A percentile compares a stretch with the other conserved stretches of the same genome.
These are phyloP conservation scores for Coronaproctus castanopsis DNA, from an alignment of 2,888 invertebrate species.

Conservation along the genomic window DNA sequence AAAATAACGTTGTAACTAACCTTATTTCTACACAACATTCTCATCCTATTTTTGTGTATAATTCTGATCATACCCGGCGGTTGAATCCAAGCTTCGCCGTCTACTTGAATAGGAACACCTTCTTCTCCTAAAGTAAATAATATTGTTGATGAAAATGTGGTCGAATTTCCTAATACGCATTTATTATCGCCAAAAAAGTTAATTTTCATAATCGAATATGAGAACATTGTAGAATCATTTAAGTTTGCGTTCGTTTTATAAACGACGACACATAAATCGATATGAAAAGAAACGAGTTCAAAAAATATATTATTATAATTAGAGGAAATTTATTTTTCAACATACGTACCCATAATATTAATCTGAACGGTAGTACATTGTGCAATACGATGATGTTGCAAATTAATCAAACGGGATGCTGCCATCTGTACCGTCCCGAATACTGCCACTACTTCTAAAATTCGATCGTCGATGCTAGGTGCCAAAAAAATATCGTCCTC, in stretches of 20 bases:
- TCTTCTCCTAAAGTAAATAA: slow-evolving; percentile 38
- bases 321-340: too few relatives aligned
- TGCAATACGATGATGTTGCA: slow-evolving; percentile 91
- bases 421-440: slow-evolving; percentile 97
- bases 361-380: slow-evolving; percentile 92
- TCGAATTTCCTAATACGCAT: too few relatives aligned
- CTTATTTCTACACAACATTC: slow-evolving; percentile 83
- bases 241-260: too few relatives aligned
- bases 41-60: slow-evolving; percentile 88
- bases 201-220: too few relatives aligned
- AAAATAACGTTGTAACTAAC: slow-evolving; percentile 28
- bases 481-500: slow-evolving; percentile 79
- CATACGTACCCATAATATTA: slow-evolving; percentile 72
- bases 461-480: slow-evolving; percentile 87
- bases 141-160: too few relatives aligned
- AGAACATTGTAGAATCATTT: too few relatives aligned
- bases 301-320: too few relatives aligned
- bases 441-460: slow-evolving; percentile 91
- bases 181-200: too few relatives aligned
- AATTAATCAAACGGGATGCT: slow-evolving; percentile 77
- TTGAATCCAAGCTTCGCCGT: slow-evolving; percentile 96
- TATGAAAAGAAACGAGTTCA: too few relatives aligned
- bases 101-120: slow-evolving; percentile 86
- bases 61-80: slow-evolving; percentile 91
- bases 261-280: too few relatives aligned